These are phyloP conservation scores for Hirundo rustica DNA, from an alignment of 2,797 vertebrate species.

Conservation along the genomic window DNA sequence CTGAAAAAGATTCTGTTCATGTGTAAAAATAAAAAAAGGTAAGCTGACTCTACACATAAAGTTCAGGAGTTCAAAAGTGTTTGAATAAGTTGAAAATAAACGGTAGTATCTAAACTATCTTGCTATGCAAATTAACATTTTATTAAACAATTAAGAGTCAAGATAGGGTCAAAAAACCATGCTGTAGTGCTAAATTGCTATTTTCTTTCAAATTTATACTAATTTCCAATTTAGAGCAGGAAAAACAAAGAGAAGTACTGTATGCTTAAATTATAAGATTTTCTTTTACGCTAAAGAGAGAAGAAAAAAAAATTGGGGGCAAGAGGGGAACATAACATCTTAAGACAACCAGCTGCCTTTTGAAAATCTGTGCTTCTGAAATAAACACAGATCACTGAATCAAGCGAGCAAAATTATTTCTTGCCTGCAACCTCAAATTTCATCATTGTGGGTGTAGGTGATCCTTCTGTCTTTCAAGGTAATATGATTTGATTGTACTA, in stretches of 20 bases:
- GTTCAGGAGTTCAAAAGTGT: not conserved
- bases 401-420: not conserved
- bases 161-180: not conserved
- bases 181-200: too few species aligned
- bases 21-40: not conserved
- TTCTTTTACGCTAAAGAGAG: not conserved
- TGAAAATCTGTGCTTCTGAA: not conserved
- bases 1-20: not conserved
- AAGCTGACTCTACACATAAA: not conserved
- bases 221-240: not conserved
- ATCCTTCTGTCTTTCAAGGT: not conserved
- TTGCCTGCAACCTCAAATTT: not conserved
- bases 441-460: not conserved
- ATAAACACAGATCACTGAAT: not conserved
- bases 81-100: not conserved
- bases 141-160: not conserved
- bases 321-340: accelerated
- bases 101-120: not conserved
- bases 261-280: not conserved
- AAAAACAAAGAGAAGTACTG: not conserved
- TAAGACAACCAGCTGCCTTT: not conserved
- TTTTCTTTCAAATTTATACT: not conserved
- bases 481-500: not conserved
- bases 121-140: not conserved
- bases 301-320: accelerated